These are phyloP conservation scores for Poeciliopsis retropinna DNA, from an alignment of 2,113 vertebrate genomes.

Conservation along the genomic window DNA sequence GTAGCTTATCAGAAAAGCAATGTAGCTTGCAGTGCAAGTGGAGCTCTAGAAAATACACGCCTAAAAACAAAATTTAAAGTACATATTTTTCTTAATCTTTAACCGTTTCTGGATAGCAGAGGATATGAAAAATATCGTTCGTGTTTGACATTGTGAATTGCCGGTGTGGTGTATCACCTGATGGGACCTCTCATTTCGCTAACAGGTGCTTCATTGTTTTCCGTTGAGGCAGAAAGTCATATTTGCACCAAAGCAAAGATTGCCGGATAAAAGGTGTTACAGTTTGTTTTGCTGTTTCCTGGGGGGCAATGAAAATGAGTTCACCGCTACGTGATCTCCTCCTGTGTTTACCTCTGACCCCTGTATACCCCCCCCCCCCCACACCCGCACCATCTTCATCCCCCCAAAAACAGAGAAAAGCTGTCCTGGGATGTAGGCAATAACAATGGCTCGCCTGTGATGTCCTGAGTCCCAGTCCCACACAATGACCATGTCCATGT, in stretches of 20 bases:
- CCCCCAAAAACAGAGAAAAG: slow-evolving; percentile 21
- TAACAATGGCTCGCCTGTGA: slow-evolving; percentile 75
- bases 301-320: slow-evolving; percentile 48
- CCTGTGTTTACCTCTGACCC: slow-evolving; percentile 30
- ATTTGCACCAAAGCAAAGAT: slow-evolving; percentile 73
- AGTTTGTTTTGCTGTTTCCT: slow-evolving; percentile 77
- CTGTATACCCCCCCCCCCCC: neutral
- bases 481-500: slow-evolving; percentile 81
- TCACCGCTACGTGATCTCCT: slow-evolving; percentile 62
- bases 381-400: neutral
- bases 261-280: slow-evolving; percentile 67
- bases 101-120: neutral
- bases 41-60: too few relatives aligned
- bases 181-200: neutral
- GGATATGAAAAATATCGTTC: neutral
- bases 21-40: too few relatives aligned
- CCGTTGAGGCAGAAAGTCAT: slow-evolving; percentile 65
- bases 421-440: slow-evolving; percentile 45
- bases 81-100: too few relatives aligned
- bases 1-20: too few relatives aligned
- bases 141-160: neutral
- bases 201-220: slow-evolving; percentile 38
- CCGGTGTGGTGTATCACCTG: neutral
- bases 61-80: neutral
- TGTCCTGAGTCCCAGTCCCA: slow-evolving; percentile 63